A percentile compares a stretch with the other conserved stretches of the same genome.
These are phyloP conservation scores for Volucella inflata DNA, from an alignment of 2,888 invertebrate species.

Conservation along the genomic window DNA sequence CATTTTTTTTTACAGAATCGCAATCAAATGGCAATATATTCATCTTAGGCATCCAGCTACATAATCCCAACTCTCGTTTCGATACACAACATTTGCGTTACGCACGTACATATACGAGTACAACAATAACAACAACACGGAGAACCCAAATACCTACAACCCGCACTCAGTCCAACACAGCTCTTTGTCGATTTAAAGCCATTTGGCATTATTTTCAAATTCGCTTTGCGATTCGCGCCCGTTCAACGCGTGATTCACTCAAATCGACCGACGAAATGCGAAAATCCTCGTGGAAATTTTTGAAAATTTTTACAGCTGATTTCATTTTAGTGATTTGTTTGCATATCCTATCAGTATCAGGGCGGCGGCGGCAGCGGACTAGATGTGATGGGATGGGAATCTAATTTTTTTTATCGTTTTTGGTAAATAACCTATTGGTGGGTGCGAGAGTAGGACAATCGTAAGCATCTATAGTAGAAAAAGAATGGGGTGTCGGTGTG, in stretches of 20 bases:
- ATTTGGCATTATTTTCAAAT: conserved; percentile 72
- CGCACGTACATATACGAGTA: not conserved
- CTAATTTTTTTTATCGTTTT: conserved; percentile 73
- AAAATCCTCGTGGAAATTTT: conserved; percentile 84
- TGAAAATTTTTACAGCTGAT: conserved; percentile 84
- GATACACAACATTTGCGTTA: conserved; percentile 28
- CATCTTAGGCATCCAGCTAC: conserved; percentile 65
- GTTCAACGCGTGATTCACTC: conserved; percentile 71
- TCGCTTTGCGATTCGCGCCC: conserved; percentile 63
- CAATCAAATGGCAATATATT: conserved; percentile 71
- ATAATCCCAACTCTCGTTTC: conserved; percentile 61
- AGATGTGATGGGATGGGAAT: conserved; percentile 53
- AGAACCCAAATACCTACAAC: conserved; percentile 8
- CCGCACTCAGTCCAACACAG: not conserved
- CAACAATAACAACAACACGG: conserved; percentile 4
- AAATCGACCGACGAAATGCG: conserved; percentile 79
- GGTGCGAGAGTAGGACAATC: conserved; percentile 3
- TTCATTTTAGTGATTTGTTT: conserved; percentile 79
- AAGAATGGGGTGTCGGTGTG: conserved; percentile 51
- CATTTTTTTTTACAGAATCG: conserved; percentile 47
- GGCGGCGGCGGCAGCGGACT: conserved; percentile 27
- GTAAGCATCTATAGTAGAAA: conserved; percentile 49
- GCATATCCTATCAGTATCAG: conserved; percentile 74
- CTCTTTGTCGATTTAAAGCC: conserved; percentile 42
- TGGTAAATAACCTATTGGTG: conserved; percentile 54